Evolutionary conservation across 92 coral and sea anemone species (phyloP).

Genomic region (Pocillopora meandrina): DNA sequence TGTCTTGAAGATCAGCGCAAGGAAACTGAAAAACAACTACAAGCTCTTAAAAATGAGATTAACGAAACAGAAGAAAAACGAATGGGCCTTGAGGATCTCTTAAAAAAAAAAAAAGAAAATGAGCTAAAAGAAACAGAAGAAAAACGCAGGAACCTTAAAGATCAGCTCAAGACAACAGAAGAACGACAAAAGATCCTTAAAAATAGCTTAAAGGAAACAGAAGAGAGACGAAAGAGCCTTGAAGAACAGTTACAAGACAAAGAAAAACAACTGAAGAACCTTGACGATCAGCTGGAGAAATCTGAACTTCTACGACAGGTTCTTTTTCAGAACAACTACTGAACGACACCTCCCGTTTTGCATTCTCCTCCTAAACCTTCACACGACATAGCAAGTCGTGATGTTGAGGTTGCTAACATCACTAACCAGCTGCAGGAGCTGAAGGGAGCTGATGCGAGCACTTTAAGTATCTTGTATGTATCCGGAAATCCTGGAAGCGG

Average conservation of each 20-base stretch:
- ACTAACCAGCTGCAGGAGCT: not conserved
- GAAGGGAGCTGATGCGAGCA: not conserved
- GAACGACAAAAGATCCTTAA: not conserved
- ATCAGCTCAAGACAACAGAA: not conserved
- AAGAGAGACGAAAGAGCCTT: not conserved
- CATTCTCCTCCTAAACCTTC: not conserved
- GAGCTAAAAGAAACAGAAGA: not conserved
- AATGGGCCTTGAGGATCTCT: no score
- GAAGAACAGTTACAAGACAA: not conserved
- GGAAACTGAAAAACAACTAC: not conserved
- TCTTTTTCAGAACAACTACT: not conserved
- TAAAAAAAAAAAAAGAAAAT: no score
- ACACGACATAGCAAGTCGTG: not conserved
- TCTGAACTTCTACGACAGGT: not conserved
- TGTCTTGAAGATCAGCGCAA: not conserved
- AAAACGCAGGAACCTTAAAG: no score
- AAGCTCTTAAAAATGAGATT: not conserved
- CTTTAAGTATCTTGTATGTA: not conserved
- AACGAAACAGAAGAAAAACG: no score
- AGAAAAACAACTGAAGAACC: no score
- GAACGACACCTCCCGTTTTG: not conserved
- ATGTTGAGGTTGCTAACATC: no score
- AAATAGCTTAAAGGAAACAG: not conserved
- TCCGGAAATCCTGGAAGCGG: not conserved
- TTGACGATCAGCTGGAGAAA: not conserved